Base-by-base conservation (phyloP, 35 echinoderm and acorn worm genomes). In the Acanthaster planci region DNA sequence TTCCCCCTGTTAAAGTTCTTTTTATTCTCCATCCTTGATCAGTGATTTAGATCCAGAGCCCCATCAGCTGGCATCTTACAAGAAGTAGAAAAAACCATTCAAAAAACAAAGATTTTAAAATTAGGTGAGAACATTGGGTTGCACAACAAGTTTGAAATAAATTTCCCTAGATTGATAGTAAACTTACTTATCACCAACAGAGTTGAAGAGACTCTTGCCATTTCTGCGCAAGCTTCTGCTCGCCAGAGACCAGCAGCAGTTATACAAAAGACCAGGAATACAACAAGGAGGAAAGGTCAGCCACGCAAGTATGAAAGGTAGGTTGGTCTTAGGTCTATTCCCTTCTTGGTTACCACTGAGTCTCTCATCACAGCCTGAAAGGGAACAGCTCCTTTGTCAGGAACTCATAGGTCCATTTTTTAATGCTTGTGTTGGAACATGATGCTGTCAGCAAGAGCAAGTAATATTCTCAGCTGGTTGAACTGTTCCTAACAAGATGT, bases 251-350 rank as follows among this genome's bases (percentile, higher is more conserved):
- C 42, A 47, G 42, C 16, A n/a, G 8, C 9, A n/a, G 29, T 72
- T 19, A 15, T 34, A 21, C 64, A 26, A 29, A 72, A 72, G 23
- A 67, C 18, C n/a, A 72, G 30, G 64, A 72, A 72, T 27, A 72
- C 26, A 34, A 72, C 64, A 36, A 72, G 64, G 26, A 26, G 64
- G 34, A 72, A 72, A 34, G 64, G 64, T 26, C 64, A 72, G 34
- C 64, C 64, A 35, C 64, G 64, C 64, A 72, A 72, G 23, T 72
- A 72, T 72, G 64, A 72, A 29, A 72, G 64, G 64, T 72, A 8
- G 34, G 29, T 29, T 2, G 42, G 4, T 47, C 4, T 47, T 47
- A 47, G 4, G 42, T 47, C 12, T 47, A 47, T 47, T 47, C 4
- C 12, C 42, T 6, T 47, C 12, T 6, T 47, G 42, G 4, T 16